Conservation (phyloP, 2,113 vertebrate species). For the Heterochromis multidens region DNA sequence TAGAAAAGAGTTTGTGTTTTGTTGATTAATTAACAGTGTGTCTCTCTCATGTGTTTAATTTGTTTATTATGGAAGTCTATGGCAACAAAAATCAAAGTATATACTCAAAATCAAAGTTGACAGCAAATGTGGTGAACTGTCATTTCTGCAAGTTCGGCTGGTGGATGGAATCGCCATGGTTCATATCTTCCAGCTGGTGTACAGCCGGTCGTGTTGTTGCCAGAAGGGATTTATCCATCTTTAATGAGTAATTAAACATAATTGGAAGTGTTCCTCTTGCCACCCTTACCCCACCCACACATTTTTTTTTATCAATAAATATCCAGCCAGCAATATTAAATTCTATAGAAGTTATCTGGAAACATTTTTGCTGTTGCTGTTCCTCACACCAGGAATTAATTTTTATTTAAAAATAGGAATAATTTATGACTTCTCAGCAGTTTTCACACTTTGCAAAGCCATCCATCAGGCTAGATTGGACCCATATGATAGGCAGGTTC, state of each 20-base stretch:
- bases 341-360: not conserved
- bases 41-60: not conserved
- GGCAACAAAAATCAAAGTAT: not conserved
- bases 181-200: not conserved
- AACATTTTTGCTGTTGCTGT: not conserved
- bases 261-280: not conserved
- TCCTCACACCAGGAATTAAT: not conserved
- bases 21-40: too few relatives aligned
- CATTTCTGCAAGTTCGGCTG: not conserved
- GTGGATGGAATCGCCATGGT: not conserved
- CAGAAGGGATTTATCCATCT: not conserved
- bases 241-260: not conserved
- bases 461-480: accelerated
- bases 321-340: not conserved
- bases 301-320: not conserved
- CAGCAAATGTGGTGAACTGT: not conserved
- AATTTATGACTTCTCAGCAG: not conserved
- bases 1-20: too few relatives aligned
- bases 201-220: too few relatives aligned
- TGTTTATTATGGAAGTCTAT: not conserved
- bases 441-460: not conserved
- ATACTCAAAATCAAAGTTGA: not conserved
- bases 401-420: not conserved
- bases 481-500: too few relatives aligned
- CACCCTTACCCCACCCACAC: not conserved